Conservation (phyloP, 2,113 vertebrate genomes). For the Eurypyga helias region DNA sequence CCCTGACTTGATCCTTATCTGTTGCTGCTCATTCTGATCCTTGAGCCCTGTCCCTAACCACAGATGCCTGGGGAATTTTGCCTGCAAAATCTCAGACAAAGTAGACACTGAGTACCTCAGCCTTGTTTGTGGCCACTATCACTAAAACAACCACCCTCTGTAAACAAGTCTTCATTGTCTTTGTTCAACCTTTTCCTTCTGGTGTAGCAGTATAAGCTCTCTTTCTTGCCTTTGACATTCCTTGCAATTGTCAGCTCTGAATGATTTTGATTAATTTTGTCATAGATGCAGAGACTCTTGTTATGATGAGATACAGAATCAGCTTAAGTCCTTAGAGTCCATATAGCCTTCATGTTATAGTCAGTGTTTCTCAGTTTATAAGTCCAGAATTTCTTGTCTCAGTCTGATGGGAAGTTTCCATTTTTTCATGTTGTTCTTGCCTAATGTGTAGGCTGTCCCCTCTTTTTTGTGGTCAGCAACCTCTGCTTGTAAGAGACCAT, state of each 20-base stretch:
- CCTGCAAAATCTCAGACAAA: not conserved
- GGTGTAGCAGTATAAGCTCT: not conserved
- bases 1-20: not conserved
- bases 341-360: not conserved
- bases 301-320: not conserved
- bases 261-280: not conserved
- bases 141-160: fast-evolving
- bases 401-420: not conserved
- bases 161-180: not conserved
- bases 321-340: not conserved
- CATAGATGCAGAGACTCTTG: not conserved
- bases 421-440: not conserved
- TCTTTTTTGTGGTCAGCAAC: not conserved
- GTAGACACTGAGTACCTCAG: not conserved
- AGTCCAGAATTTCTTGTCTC: not conserved
- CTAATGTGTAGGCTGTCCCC: not conserved
- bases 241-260: not conserved
- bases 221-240: not conserved
- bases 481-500: fast-evolving
- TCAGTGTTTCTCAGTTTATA: not conserved
- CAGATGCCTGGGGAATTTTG: not conserved
- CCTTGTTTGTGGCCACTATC: fast-evolving
- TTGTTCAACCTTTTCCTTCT: not conserved
- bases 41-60: not conserved
- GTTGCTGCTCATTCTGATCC: not conserved